These are phyloP conservation scores for Pseudotriccus pelzelni DNA, from an alignment of 2,797 vertebrate species.

Conservation along the genomic window DNA sequence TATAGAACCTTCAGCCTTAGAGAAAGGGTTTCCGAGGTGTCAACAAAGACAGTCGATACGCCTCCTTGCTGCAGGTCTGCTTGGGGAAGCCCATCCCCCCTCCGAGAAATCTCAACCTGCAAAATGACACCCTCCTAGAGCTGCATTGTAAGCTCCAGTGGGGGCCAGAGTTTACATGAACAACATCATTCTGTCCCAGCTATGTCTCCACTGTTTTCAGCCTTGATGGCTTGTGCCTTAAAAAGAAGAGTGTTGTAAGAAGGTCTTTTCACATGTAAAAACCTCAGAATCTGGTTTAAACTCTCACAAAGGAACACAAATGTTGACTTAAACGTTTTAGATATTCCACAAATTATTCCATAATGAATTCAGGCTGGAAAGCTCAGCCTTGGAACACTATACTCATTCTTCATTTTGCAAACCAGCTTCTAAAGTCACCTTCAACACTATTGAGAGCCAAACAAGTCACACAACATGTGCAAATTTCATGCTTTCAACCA, in stretches of 20 bases:
- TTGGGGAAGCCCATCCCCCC: background rate
- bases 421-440: background rate
- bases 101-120: background rate
- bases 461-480: background rate
- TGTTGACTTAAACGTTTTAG: background rate
- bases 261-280: background rate
- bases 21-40: background rate
- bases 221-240: background rate
- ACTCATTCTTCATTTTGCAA: background rate
- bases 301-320: background rate
- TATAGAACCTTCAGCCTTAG: background rate
- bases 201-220: background rate
- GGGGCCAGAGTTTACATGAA: background rate
- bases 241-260: background rate
- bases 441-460: background rate
- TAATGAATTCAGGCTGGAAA: background rate
- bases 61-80: background rate
- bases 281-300: background rate
- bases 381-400: background rate
- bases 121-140: background rate
- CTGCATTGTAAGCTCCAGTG: background rate
- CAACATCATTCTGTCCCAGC: background rate
- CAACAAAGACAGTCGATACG: accelerated
- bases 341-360: background rate
- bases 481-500: background rate